Evolutionary conservation across 2,113 vertebrate species (phyloP).

Genomic region (Eolophus roseicapilla): DNA sequence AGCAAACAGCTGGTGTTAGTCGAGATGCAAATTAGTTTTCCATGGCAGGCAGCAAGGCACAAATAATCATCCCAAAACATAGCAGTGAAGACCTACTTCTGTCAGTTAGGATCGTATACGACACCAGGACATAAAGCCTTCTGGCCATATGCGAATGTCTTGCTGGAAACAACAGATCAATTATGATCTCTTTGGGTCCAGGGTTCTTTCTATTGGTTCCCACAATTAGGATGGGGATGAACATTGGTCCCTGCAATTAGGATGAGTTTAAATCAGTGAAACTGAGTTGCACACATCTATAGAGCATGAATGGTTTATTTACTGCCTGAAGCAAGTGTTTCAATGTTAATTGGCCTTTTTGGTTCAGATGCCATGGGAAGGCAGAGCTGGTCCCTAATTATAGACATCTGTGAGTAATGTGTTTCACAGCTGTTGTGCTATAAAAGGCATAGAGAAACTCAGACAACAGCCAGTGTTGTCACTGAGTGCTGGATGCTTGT

Average conservation of each 20-base stretch:
- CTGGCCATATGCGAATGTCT: neutral
- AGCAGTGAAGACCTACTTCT: neutral
- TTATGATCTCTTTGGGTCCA: neutral
- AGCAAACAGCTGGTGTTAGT: constrained; percentile 63
- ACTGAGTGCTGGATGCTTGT: rapidly evolving
- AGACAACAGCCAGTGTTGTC: neutral
- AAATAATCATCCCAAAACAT: neutral
- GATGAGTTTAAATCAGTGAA: neutral
- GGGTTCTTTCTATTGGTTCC: neutral
- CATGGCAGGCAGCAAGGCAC: constrained; percentile 11
- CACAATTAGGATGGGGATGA: neutral
- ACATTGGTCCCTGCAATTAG: neutral
- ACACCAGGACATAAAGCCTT: neutral
- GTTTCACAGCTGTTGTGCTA: constrained; percentile 48
- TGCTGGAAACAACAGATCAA: neutral
- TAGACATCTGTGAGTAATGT: constrained; percentile 10
- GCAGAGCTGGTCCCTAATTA: neutral
- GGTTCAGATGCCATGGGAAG: neutral
- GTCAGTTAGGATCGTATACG: neutral
- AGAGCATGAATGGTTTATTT: neutral
- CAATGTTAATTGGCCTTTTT: neutral
- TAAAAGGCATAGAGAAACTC: neutral
- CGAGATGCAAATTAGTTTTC: constrained; percentile 44
- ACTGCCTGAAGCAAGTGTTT: neutral
- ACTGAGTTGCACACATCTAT: neutral